A percentile compares a stretch with the other conserved stretches of the same genome.
These are phyloP conservation scores for Stomatorhinus walkeri DNA, from an alignment of 2,797 vertebrate species.

Conservation along the genomic window DNA sequence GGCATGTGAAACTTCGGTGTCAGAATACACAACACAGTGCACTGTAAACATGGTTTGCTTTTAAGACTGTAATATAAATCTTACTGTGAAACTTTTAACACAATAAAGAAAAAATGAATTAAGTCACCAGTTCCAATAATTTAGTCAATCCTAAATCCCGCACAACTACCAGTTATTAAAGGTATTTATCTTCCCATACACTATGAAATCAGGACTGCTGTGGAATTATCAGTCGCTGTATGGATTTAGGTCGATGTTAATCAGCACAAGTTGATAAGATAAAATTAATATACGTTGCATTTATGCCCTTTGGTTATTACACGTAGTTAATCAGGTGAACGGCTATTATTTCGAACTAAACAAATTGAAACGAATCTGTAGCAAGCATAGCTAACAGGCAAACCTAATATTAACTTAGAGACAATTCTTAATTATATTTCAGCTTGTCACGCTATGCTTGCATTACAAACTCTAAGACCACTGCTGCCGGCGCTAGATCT, in stretches of 20 bases:
- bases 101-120: neutral
- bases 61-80: neutral
- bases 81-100: neutral
- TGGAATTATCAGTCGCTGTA: constrained; percentile 32
- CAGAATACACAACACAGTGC: neutral
- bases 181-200: neutral
- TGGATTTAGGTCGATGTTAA: constrained; percentile 47
- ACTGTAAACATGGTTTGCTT: neutral
- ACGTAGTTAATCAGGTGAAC: neutral
- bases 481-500: neutral
- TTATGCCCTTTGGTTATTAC: neutral
- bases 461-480: neutral
- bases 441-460: neutral
- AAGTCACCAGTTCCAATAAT: neutral
- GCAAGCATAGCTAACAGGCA: neutral
- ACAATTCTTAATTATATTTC: neutral
- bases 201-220: constrained; percentile 30
- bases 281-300: neutral
- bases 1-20: neutral
- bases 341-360: neutral
- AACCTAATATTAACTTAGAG: neutral
- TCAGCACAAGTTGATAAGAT: constrained; percentile 25
- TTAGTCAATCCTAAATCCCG: neutral
- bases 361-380: neutral
- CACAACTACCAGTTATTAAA: neutral